Conservation (phyloP, 1,140 invertebrate species). For the Pomacea maculata region DNA sequence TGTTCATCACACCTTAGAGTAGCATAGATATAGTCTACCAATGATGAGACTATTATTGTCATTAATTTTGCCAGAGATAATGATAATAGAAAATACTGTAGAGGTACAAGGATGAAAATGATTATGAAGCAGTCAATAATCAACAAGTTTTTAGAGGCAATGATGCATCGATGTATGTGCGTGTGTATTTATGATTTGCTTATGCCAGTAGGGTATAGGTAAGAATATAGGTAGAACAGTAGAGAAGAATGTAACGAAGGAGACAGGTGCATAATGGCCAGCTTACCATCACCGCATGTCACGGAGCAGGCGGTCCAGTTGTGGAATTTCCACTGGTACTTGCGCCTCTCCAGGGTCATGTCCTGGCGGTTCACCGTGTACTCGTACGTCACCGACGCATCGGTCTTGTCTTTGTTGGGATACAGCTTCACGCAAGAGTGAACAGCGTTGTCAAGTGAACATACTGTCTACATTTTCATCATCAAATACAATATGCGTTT, state of each 20-base stretch:
- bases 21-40: neutral
- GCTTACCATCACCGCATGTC: slow-evolving; percentile 70
- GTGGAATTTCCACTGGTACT: slow-evolving; percentile 69
- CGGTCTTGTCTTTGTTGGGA: slow-evolving; percentile 21
- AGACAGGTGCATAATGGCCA: no score
- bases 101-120: no score
- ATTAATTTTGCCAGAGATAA: no score
- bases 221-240: neutral
- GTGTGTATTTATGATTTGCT: no score
- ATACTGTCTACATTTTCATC: neutral
- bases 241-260: neutral
- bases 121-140: no score
- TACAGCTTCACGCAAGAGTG: slow-evolving; percentile 26
- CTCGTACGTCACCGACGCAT: slow-evolving; percentile 29
- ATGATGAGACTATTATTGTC: no score
- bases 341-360: slow-evolving; percentile 53
- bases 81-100: no score
- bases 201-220: no score
- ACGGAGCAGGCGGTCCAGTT: slow-evolving; percentile 71
- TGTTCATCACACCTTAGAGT: slow-evolving; percentile 36
- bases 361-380: slow-evolving; percentile 40
- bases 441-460: neutral
- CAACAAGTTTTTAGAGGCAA: no score
- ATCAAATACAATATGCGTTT: neutral
- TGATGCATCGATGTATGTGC: no score